These are phyloP conservation scores for Choloepus didactylus DNA, from an alignment of 2,797 vertebrate species.

Conservation along the genomic window DNA sequence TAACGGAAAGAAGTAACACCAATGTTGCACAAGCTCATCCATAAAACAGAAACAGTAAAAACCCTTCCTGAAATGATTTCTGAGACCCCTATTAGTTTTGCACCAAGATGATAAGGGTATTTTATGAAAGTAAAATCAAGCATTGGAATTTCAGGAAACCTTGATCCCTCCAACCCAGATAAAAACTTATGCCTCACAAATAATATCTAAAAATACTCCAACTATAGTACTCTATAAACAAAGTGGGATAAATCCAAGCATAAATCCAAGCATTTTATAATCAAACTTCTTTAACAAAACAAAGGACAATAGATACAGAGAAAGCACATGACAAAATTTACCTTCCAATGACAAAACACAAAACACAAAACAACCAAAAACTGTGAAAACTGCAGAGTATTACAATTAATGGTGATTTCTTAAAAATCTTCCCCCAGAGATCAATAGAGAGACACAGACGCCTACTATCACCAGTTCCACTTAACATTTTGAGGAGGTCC, in stretches of 20 bases:
- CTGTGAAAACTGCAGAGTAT: not conserved
- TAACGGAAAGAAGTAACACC: too few species aligned
- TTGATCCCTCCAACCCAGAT: not conserved
- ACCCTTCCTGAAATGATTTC: too few species aligned
- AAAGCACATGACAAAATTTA: constrained; percentile 30
- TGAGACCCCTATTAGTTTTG: too few species aligned
- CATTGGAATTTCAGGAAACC: not conserved
- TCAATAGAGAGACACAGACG: not conserved
- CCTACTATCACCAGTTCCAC: not conserved
- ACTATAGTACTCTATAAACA: not conserved
- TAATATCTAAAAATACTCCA: not conserved
- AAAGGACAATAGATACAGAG: not conserved
- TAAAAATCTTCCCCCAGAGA: not conserved
- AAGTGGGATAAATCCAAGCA: not conserved
- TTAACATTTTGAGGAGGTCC: not conserved
- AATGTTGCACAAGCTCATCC: too few species aligned
- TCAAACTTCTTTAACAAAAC: not conserved
- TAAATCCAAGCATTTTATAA: not conserved
- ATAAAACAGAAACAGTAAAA: too few species aligned
- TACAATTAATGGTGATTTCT: not conserved
- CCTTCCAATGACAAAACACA: not conserved
- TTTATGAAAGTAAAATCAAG: too few species aligned
- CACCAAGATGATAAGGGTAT: not conserved
- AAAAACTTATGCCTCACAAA: constrained; percentile 27
- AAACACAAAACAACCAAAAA: not conserved